A percentile compares a stretch with the other conserved stretches of the same genome.
Evolutionary conservation across 2,888 invertebrate genomes (phyloP).

Genomic region (Hetaerina titia): DNA sequence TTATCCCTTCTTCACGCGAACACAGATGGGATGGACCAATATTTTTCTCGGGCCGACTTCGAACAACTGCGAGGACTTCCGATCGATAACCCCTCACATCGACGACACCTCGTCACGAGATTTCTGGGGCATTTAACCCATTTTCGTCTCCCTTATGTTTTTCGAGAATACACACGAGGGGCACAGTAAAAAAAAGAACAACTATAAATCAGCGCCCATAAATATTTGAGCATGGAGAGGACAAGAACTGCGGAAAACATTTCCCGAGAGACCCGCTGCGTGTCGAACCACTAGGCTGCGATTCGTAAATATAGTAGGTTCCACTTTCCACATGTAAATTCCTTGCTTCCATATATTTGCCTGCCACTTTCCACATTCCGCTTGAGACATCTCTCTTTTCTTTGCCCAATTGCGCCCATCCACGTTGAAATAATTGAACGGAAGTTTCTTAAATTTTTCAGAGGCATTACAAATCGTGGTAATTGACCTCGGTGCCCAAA

Average conservation of each 20-base stretch:
- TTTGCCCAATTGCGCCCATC: no score
- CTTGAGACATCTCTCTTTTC: background rate
- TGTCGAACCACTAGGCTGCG: background rate
- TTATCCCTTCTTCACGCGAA: background rate
- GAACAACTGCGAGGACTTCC: background rate
- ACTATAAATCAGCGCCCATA: background rate
- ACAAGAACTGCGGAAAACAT: background rate
- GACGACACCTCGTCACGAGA: conserved; percentile 12
- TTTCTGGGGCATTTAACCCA: conserved; percentile 7
- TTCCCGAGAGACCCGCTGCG: background rate
- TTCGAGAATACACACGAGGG: background rate
- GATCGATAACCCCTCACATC: conserved; percentile 12
- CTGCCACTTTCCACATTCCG: background rate
- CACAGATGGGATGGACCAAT: background rate
- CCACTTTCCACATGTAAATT: background rate
- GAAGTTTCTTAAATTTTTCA: no score
- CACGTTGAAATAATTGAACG: no score
- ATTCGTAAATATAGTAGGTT: background rate
- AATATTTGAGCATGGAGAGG: background rate
- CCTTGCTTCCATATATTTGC: background rate
- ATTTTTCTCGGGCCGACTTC: background rate
- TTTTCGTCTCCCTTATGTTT: background rate
- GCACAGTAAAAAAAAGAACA: background rate
- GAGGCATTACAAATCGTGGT: no score
- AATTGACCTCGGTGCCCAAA: no score